Evolutionary conservation across 1,140 invertebrate species (phyloP), one percentile per base, ranked within the genome.

Genomic region (Caenorhabditis tropicalis): DNA sequence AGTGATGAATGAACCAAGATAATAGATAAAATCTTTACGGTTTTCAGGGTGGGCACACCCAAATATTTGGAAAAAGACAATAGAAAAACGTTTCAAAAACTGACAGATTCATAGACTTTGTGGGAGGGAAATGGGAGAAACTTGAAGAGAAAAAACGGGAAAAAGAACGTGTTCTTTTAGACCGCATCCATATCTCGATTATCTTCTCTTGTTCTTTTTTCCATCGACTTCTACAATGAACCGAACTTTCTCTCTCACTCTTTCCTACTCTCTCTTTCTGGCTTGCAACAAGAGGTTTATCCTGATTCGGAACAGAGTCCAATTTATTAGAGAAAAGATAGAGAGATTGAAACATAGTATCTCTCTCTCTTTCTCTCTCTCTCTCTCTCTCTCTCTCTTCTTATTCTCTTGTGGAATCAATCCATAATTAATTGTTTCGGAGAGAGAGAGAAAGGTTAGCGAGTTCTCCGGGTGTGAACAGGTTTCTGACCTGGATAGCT

Each of bases 401-500:
- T 43, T 1, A 3, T 19, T 56, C 24, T 9, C n/a, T 33, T 33
- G 58, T 36, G 31, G 31, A 29, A 65, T 65, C 21, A 21, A 74
- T 74, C 36, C 65, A 43, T 74, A 36, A 74, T 74, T 74, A 24
- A 43, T 74, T 74, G 65, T 43, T 74, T 74, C 65, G 36, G 36
- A 65, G n/a, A 24, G n/a, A 12, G n/a, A 15, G 36, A 74, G n/a
- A 74, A 74, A 74, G 65, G 65, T 74, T 43, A 74, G 65, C 36
- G 43, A 74, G 65, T 74, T 43, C 21, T 33, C 24, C 36, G 24
- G 36, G 58, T 65, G 58, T 36, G 36, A 46, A 74, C 65, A 74
- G 65, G 65, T 74, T 74, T 56, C 33, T 46, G 33, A 74, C 65
- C 33, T 74, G 65, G n/a, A 74, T 65, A 65, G 33, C 58, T 65